Evolutionary conservation across 2,888 invertebrate species (phyloP).

Genomic region (Hemithea aestivaria): DNA sequence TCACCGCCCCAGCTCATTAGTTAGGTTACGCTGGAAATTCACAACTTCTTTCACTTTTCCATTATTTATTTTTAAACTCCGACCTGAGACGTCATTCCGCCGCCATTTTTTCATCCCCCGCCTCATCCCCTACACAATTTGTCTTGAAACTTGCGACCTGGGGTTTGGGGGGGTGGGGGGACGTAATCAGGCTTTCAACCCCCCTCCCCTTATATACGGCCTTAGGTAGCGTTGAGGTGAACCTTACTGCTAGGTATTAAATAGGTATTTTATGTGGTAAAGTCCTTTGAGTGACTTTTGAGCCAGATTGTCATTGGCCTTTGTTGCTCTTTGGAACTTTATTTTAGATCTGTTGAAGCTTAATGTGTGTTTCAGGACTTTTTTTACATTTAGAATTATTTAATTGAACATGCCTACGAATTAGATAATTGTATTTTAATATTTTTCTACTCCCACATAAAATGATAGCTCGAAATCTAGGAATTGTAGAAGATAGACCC

Average conservation of each 20-base stretch:
- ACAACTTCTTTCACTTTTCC: constrained; percentile 32
- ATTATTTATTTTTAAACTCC: constrained; percentile 51
- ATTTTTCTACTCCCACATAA: too few species aligned
- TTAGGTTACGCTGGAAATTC: constrained; percentile 18
- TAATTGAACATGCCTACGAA: too few species aligned
- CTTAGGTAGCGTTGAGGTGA: constrained; percentile 53
- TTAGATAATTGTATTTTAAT: too few species aligned
- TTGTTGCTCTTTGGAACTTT: too few species aligned
- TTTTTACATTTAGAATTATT: too few species aligned
- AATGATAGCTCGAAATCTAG: too few species aligned
- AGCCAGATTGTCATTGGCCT: constrained; percentile 5
- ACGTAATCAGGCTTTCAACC: constrained; percentile 35
- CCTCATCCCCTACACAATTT: constrained; percentile 50
- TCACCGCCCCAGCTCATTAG: constrained; percentile 13
- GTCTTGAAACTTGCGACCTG: constrained; percentile 66
- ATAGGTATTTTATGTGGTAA: constrained; percentile 15
- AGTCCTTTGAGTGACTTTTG: constrained; percentile 15
- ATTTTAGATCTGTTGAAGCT: too few species aligned
- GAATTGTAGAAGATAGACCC: too few species aligned
- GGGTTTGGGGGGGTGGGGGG: constrained; percentile 31
- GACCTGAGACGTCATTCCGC: constrained; percentile 48
- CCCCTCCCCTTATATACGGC: constrained; percentile 43
- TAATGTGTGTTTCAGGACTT: too few species aligned
- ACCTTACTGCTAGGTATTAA: constrained; percentile 19
- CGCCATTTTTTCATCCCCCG: constrained; percentile 56